Conservation (phyloP, 2,888 invertebrate species). For the Netelia fuscicornis region DNA sequence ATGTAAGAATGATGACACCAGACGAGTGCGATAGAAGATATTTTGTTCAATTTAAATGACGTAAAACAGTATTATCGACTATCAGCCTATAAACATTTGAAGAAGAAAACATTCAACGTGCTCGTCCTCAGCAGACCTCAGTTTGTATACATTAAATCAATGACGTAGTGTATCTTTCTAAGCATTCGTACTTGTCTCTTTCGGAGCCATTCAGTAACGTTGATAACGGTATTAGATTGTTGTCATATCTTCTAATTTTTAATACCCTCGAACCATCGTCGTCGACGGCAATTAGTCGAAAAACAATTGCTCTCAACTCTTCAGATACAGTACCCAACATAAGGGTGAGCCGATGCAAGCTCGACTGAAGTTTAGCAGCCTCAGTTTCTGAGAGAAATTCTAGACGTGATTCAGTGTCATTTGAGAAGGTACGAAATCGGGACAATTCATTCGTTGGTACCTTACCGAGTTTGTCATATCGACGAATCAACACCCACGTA, state of each 20-base stretch:
- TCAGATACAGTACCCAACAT: constrained; percentile 74
- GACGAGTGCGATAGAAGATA: too few relatives aligned
- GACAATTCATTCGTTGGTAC: constrained; percentile 27
- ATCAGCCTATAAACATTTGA: not conserved
- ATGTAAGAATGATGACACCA: not conserved
- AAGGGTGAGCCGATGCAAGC: constrained; percentile 73
- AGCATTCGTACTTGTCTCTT: constrained; percentile 49
- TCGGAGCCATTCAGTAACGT: constrained; percentile 81
- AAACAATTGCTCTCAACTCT: constrained; percentile 75
- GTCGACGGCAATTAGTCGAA: constrained; percentile 73
- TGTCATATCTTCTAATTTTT: constrained; percentile 84
- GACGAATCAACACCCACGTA: constrained; percentile 77
- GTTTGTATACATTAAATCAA: constrained; percentile 18
- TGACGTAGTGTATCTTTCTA: too few relatives aligned
- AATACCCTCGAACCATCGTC: constrained; percentile 84
- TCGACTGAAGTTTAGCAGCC: constrained; percentile 71
- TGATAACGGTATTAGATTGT: constrained; percentile 84
- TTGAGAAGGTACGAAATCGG: constrained; percentile 2
- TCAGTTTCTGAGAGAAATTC: constrained; percentile 71
- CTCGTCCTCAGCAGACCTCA: not conserved
- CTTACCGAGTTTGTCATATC: constrained; percentile 79
- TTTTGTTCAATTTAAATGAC: too few relatives aligned
- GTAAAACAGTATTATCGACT: not conserved
- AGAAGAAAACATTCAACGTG: not conserved
- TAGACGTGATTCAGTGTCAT: not conserved